Evolutionary conservation across 2,888 invertebrate genomes (phyloP).

Genomic region (Lasioglossum vierecki): DNA sequence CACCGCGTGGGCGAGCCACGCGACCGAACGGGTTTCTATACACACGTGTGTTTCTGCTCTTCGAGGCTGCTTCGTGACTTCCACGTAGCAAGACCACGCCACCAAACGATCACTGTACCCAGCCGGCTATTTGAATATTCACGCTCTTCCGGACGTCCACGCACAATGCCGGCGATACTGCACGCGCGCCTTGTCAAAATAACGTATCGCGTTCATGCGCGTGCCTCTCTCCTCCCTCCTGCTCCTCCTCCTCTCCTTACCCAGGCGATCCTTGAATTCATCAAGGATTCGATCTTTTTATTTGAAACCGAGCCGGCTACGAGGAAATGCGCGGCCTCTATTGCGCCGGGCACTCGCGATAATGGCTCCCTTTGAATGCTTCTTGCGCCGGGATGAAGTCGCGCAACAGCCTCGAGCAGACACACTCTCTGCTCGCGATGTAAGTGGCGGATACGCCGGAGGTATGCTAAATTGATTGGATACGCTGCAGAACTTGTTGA

Average conservation of each 20-base stretch:
- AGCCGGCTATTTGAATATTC: slow-evolving; percentile 66
- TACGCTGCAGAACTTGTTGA: slow-evolving; percentile 4
- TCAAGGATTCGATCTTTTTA: slow-evolving; percentile 6
- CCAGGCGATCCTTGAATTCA: background rate
- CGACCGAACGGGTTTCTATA: slow-evolving; percentile 81
- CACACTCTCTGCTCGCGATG: background rate
- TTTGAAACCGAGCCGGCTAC: background rate
- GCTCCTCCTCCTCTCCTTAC: background rate
- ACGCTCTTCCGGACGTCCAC: slow-evolving; percentile 53
- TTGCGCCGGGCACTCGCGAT: slow-evolving; percentile 17
- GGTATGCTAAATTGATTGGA: slow-evolving; percentile 13
- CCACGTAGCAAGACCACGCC: slow-evolving; percentile 56
- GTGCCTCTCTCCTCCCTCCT: background rate
- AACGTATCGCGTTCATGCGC: slow-evolving; percentile 25
- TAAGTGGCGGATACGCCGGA: slow-evolving; percentile 17
- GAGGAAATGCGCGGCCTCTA: background rate
- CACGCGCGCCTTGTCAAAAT: slow-evolving; percentile 57
- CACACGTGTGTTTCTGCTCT: slow-evolving; percentile 45
- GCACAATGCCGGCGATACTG: slow-evolving; percentile 37
- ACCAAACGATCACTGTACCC: slow-evolving; percentile 47
- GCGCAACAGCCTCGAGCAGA: slow-evolving; percentile 4
- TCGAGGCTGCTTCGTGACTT: slow-evolving; percentile 63
- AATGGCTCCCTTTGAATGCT: slow-evolving; percentile 20
- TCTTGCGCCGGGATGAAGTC: background rate
- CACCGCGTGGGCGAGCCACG: slow-evolving; percentile 83